Evolutionary conservation across 2,113 vertebrate genomes (phyloP), one percentile per base, ranked within the genome.

Genomic region (Nannospalax galili): DNA sequence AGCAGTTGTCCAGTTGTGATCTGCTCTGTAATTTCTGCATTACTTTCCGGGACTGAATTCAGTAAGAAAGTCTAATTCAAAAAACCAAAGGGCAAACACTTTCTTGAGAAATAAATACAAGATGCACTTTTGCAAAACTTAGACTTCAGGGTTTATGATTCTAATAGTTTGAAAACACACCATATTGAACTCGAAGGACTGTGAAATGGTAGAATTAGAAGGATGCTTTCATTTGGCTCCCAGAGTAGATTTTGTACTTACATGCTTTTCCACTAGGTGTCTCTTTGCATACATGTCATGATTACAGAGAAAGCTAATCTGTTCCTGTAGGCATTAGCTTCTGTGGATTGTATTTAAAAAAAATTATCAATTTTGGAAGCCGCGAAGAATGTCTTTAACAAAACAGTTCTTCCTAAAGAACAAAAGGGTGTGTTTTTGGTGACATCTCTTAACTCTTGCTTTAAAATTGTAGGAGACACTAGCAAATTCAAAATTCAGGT

Each of bases 241-340:
- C 28, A 72, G 22, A 45, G 45, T 92, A 24, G 87, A 81, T 30
- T 20, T 1, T 90, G 60, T 65, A 81, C 6, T 64, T 52, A 7
- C 42, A 2, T 37, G 0, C 1, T 73, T 85, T 70, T 3, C 93
- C 94, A 94, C 9, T 20, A 92, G 96, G 81, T 96, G 95, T 82
- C 93, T 96, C 87, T 24, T 62, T 64, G 72, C 77, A 73, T 45
- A 72, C 87, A 42, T 42, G 72, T 73, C 80, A 67, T 28, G 14
- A n/a, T 42, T 84, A 5, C 35, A 37, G 58, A 30, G 60, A 86
- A 35, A 84, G 8, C 7, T 17, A 26, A 69, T 28, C 7, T 48
- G 4, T 58, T 86, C 10, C 30, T 56, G 60, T 90, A 84, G 28
- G 48, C 37, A 37, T 42, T 45, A 17, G 24, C 35, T 90, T 65